phyloP scores from a whole-genome alignment of 2,113 vertebrate species.

The Natator depressus region DNA sequence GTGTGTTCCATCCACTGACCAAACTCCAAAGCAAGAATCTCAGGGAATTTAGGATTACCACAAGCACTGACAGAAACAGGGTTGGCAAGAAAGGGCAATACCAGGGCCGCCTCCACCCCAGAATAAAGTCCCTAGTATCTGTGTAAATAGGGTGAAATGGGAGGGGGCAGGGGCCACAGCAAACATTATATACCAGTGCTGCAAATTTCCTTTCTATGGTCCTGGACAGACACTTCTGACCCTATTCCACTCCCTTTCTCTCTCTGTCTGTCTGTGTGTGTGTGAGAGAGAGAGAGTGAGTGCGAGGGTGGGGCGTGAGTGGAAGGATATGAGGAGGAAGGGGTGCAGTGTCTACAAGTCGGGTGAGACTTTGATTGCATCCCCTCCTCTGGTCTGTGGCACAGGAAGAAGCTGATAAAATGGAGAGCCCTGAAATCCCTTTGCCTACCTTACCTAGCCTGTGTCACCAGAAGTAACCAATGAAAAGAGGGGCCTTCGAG shows the following conservation, averaged over 20 bases:
- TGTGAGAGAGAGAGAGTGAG: background rate
- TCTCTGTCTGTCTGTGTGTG: too few relatives aligned
- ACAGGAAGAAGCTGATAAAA: background rate
- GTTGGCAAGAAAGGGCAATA: background rate
- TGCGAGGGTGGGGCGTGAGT: background rate
- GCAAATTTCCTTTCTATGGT: background rate
- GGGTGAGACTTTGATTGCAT: background rate
- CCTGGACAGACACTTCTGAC: background rate
- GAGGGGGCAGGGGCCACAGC: background rate
- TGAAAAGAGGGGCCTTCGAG: background rate
- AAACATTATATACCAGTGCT: background rate
- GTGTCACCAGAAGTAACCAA: background rate
- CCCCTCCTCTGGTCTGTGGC: background rate
- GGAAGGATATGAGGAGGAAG: background rate
- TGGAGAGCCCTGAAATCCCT: background rate
- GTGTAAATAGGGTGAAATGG: background rate
- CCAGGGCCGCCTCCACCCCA: background rate
- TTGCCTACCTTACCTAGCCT: background rate
- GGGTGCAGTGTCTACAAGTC: background rate
- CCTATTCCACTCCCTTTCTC: background rate
- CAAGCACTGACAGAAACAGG: background rate
- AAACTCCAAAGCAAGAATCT: background rate
- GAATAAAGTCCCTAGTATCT: background rate
- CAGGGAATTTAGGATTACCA: background rate
- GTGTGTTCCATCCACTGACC: background rate